phyloP scores from a whole-genome alignment of 1,140 invertebrate species.

The roundworm (Caenorhabditis elegans) region DNA sequence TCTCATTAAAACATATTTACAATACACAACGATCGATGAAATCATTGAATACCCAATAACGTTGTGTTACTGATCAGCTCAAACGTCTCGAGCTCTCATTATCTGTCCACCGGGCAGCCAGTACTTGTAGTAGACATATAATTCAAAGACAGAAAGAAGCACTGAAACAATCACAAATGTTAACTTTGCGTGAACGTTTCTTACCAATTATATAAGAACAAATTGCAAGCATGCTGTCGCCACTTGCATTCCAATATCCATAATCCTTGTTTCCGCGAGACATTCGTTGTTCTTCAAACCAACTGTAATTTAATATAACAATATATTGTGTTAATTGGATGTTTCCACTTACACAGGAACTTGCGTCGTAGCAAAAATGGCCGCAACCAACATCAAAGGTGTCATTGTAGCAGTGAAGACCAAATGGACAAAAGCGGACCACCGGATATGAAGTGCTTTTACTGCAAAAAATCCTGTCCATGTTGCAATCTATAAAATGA shows the following conservation, averaged over 20 bases:
- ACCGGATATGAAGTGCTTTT: background rate
- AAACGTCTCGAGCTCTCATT: background rate
- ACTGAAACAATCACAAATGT: background rate
- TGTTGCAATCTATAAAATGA: background rate
- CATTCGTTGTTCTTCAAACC: constrained; percentile 7
- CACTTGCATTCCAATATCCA: constrained; percentile 12
- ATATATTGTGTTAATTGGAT: background rate
- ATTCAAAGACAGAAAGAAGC: background rate
- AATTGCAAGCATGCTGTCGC: background rate
- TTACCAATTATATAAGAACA: constrained; percentile 20
- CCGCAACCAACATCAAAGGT: background rate
- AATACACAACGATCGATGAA: too few relatives aligned
- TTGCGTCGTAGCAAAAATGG: background rate
- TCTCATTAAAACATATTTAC: too few relatives aligned
- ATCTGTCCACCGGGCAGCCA: background rate
- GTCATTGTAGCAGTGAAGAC: constrained; percentile 10
- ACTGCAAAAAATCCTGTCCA: constrained; percentile 8
- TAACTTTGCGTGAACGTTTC: background rate
- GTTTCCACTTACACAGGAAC: background rate
- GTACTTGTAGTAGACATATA: constrained; percentile 10
- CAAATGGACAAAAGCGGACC: background rate
- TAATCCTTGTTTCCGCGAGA: constrained; percentile 2
- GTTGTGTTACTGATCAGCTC: too few relatives aligned
- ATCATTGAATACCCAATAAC: too few relatives aligned
- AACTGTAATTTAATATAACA: background rate